phyloP scores from a whole-genome alignment of 2,888 invertebrate species.

The Drosophila mimica region DNA sequence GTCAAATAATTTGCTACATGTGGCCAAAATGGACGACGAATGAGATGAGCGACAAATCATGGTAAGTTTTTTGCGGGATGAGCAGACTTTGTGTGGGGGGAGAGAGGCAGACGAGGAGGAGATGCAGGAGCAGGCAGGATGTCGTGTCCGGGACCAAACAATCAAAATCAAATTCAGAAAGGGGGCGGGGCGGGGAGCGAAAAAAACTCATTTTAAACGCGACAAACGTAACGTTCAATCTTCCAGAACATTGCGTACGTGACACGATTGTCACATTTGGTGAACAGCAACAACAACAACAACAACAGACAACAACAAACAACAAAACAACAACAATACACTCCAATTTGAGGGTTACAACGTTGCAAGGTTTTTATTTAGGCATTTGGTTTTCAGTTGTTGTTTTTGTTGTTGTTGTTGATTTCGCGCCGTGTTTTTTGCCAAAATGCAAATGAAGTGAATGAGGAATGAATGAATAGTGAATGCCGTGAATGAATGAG shows the following conservation, averaged over 20 bases:
- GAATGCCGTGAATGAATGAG: slow-evolving; percentile 32
- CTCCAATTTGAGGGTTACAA: slow-evolving; percentile 46
- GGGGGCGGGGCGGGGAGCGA: slow-evolving; percentile 2
- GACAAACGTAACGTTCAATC: slow-evolving; percentile 84
- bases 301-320: slow-evolving; percentile 15
- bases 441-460: slow-evolving; percentile 73
- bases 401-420: slow-evolving; percentile 30
- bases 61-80: slow-evolving; percentile 7
- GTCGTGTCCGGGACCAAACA: slow-evolving; percentile 74
- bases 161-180: slow-evolving; percentile 78
- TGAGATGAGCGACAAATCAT: slow-evolving; percentile 61
- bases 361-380: slow-evolving; percentile 60
- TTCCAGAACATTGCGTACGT: slow-evolving; percentile 83
- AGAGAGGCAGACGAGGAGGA: background rate
- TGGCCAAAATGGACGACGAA: slow-evolving; percentile 52
- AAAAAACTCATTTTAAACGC: slow-evolving; percentile 82
- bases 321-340: slow-evolving; percentile 23
- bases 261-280: slow-evolving; percentile 82
- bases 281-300: slow-evolving; percentile 34
- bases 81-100: background rate
- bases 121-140: slow-evolving; percentile 1
- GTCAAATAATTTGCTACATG: slow-evolving; percentile 72
- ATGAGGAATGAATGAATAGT: slow-evolving; percentile 38
- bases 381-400: slow-evolving; percentile 36
- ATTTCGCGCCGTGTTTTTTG: slow-evolving; percentile 45